Evolutionary conservation across 2,797 vertebrate genomes (phyloP).

Genomic region (Brachyrhaphis roseni): DNA sequence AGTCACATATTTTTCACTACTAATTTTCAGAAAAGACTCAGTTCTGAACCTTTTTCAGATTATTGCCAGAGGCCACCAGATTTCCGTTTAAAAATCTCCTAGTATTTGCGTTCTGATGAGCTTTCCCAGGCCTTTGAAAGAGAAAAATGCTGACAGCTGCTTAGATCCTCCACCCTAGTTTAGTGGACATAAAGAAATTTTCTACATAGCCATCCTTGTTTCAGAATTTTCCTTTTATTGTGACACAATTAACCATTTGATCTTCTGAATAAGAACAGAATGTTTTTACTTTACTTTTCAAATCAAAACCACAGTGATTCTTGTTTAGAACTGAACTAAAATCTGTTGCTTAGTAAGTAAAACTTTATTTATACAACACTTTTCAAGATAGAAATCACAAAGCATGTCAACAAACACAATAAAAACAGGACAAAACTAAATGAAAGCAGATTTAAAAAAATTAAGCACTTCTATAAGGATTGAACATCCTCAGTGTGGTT

Average conservation of each 20-base stretch:
- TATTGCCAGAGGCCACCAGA: background rate
- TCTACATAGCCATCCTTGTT: background rate
- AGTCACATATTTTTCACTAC: background rate
- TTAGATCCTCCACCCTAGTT: background rate
- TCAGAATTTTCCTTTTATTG: background rate
- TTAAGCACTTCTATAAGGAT: background rate
- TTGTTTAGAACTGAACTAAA: background rate
- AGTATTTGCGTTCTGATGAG: background rate
- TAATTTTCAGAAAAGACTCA: background rate
- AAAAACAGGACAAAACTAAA: background rate
- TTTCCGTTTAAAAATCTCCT: background rate
- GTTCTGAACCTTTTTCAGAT: background rate
- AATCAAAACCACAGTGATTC: background rate
- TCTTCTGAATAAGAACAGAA: background rate
- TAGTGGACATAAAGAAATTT: background rate
- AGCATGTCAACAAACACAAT: background rate
- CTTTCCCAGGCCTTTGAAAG: background rate
- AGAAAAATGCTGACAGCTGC: background rate
- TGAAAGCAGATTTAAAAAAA: background rate
- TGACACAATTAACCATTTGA: background rate
- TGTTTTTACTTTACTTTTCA: background rate
- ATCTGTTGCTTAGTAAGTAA: background rate
- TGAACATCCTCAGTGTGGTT: background rate
- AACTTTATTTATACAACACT: background rate
- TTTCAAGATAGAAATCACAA: background rate